phyloP scores from a whole-genome alignment of 53 echinoderm and acorn worm genomes.

The Paracentrotus lividus region DNA sequence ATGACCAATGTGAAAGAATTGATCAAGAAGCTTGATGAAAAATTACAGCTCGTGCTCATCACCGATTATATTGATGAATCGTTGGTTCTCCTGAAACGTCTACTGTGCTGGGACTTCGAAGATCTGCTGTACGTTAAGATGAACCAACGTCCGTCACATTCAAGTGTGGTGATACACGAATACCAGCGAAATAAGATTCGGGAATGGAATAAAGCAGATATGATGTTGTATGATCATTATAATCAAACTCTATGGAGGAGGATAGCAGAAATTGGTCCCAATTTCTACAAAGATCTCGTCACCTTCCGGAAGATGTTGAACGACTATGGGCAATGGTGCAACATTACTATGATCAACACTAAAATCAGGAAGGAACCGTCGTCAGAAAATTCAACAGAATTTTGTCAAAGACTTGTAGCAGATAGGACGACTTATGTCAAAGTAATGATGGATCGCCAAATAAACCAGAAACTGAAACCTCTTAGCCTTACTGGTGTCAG shows the following conservation, averaged over 20 bases:
- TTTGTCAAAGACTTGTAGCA: conserved; percentile 13
- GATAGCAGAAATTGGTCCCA: conserved; percentile 59
- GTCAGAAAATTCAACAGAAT: background rate
- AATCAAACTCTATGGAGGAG: conserved; percentile 73
- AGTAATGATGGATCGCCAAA: conserved; percentile 27
- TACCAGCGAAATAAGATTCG: conserved; percentile 16
- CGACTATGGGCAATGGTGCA: conserved; percentile 10
- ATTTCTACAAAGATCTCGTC: conserved; percentile 52
- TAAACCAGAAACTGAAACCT: background rate
- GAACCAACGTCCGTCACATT: conserved; percentile 54
- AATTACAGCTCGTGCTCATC: conserved; percentile 67
- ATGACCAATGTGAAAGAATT: conserved; percentile 5
- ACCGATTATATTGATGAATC: conserved; percentile 79
- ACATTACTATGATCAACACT: background rate
- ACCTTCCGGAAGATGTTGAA: conserved; percentile 7
- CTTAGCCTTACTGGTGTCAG: no score
- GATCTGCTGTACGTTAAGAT: conserved; percentile 64
- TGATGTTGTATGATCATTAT: conserved; percentile 69
- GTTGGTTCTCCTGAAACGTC: conserved; percentile 65
- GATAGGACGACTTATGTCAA: background rate
- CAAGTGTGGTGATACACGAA: background rate
- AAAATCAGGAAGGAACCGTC: background rate
- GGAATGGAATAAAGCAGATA: conserved; percentile 72
- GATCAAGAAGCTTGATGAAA: conserved; percentile 42
- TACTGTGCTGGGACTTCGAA: conserved; percentile 71